Evolutionary conservation across 2,113 vertebrate genomes (phyloP), one percentile per base, ranked within the genome.

Genomic region (Ageneiosus marmoratus): DNA sequence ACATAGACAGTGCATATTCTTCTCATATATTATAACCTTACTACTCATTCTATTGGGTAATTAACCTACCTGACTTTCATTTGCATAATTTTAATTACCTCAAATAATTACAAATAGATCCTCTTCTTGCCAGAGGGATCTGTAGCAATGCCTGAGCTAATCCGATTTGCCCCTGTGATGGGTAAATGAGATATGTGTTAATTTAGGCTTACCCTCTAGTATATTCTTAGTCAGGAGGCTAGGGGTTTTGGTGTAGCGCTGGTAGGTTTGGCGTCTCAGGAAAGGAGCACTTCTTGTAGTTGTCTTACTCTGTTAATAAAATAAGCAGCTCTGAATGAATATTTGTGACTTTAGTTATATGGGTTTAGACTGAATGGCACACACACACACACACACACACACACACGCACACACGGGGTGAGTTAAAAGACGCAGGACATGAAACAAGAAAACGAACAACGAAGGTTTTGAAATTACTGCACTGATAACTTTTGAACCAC

Each of bases 181-280:
- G 67, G 67, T 70, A 44, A 92, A 85, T 87, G 73, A 91, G 88
- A 85, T 85, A 83, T 18, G 55, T 44, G 86, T 87, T 89, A 86
- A 92, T 90, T 88, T 91, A 87, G 78, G 75, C 82, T 90, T 91
- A 95, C 94, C 94, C 89, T 94, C 87, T 75, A 94, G 91, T 83
- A 94, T 89, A 87, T 88, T 93, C 85, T 93, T 94, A 37, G 93
- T 86, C 82, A 93, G 74, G 48, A 90, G 58, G 87, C 93, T 92
- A 1, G 92, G 90, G 46, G 88, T 77, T 88, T 89, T 88, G 62
- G 86, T 83, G 83, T 91, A 92, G 84, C 91, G 91, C 78, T 92
- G 94, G 90, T 92, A 93, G 6, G 91, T 83, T 9, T 92, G 87
- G 81, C 89, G 93, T 87, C 92, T 88, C 79, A 89, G 15, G 5